Evolutionary conservation across 2,797 vertebrate genomes (phyloP), one percentile per base, ranked within the genome.

Genomic region (Nannoperca australis): DNA sequence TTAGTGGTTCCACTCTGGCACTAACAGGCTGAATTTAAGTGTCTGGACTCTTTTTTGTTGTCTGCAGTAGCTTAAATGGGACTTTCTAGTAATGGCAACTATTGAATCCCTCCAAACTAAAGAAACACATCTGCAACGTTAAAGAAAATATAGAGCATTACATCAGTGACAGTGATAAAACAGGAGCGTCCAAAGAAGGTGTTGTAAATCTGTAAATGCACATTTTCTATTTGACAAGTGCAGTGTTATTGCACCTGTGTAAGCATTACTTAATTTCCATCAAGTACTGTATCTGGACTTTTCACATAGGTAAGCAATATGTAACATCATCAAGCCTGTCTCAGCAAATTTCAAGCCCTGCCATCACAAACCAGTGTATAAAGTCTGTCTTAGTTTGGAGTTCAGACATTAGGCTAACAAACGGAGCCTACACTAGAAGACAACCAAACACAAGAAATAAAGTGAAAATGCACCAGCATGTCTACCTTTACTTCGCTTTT

Each of bases 401-500:
- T 42, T 20, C n/a, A 75, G 38, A 63, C 45, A 17, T 38, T 27
- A 27, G 24, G 24, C 24, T 27, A 27, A 27, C 24, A 27, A 27
- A 27, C 24, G 2, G 1, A 27, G 24, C 24, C 24, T 27, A 24
- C 32, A 47, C n/a, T 2, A 1, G 7, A 9, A 50, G 3, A 45
- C n/a, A 18, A 58, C 20, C 24, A 38, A 7, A 54, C 17, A 58
- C 10, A 18, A 27, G 30, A 69, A 17, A 11, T 1, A 49, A 27
- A 59, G 11, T 61, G 36, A 66, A 64, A 51, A 72, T 2, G 36
- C 22, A 74, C 10, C 5, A 45, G 11, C 1, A 15, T 17, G 1
- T 60, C 83, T 94, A 97, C 97, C 97, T 97, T 97, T 97, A 91
- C 95, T 96, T 94, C 96, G 95, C 94, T 95, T 97, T 94, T 96